These are phyloP conservation scores for Epirrhoe alternata DNA, from an alignment of 2,888 invertebrate species.

Conservation along the genomic window DNA sequence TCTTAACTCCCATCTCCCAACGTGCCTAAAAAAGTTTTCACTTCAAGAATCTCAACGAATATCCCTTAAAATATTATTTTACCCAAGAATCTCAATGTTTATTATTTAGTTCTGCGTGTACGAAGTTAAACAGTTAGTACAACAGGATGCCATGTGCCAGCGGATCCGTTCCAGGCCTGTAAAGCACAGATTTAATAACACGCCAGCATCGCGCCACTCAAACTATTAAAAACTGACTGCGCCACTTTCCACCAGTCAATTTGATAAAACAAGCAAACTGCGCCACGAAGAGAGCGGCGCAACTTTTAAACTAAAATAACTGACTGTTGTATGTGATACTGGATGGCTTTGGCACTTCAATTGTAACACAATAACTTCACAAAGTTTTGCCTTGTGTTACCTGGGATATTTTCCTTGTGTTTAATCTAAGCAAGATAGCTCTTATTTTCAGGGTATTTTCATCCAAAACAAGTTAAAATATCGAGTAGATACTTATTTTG, in stretches of 20 bases:
- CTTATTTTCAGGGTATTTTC: too few relatives aligned
- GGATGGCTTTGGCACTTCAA: neutral
- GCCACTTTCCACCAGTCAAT: slow-evolving; percentile 38
- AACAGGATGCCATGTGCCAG: slow-evolving; percentile 19
- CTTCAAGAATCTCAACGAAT: too few relatives aligned
- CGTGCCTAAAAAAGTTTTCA: too few relatives aligned
- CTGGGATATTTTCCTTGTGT: neutral
- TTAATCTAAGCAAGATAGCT: too few relatives aligned
- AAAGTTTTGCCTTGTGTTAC: neutral
- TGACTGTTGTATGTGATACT: neutral
- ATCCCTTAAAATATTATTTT: too few relatives aligned
- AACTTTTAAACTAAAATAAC: slow-evolving; percentile 11
- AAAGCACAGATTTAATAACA: slow-evolving; percentile 66
- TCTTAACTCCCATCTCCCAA: too few relatives aligned
- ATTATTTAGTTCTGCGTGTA: neutral
- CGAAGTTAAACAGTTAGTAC: slow-evolving; percentile 14
- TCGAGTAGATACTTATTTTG: too few relatives aligned
- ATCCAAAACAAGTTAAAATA: too few relatives aligned
- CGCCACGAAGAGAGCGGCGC: neutral
- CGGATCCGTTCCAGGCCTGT: slow-evolving; percentile 23
- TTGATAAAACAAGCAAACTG: slow-evolving; percentile 36
- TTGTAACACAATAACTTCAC: neutral
- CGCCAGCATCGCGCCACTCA: slow-evolving; percentile 57
- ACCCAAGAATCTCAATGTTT: neutral
- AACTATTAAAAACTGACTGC: slow-evolving; percentile 65